These are phyloP conservation scores for Cydia strobilella DNA, from an alignment of 1,140 invertebrate species.

Conservation along the genomic window DNA sequence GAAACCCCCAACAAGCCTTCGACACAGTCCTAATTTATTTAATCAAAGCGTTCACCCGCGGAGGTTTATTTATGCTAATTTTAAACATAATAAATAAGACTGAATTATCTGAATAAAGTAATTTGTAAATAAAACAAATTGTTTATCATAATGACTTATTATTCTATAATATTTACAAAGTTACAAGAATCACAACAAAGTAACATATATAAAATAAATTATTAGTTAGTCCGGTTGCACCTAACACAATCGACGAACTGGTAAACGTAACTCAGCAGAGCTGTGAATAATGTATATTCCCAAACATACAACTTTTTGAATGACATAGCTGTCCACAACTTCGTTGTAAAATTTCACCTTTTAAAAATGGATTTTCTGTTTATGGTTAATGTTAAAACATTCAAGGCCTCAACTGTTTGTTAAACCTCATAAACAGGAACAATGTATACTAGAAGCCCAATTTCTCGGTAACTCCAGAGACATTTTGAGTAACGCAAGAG, in stretches of 20 bases:
- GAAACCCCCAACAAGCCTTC: background rate
- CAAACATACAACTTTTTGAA: no score
- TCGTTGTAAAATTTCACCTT: no score
- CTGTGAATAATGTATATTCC: no score
- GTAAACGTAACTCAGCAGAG: no score
- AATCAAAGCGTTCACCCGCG: background rate
- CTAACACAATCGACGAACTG: background rate
- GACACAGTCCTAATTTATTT: background rate
- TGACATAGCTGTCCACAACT: no score
- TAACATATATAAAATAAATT: slow-evolving; percentile 63
- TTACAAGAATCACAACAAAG: slow-evolving; percentile 63
- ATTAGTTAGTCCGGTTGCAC: slow-evolving; percentile 35
- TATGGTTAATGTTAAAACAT: no score
- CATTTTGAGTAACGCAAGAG: no score
- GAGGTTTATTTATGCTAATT: background rate
- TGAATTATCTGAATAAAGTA: slow-evolving; percentile 16
- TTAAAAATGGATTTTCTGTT: no score
- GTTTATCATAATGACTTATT: slow-evolving; percentile 59
- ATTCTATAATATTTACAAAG: slow-evolving; percentile 66
- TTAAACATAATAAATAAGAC: slow-evolving; percentile 7
- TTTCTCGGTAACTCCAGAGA: no score
- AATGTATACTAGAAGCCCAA: no score
- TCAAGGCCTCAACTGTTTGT: no score
- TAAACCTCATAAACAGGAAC: no score
- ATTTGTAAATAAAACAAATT: slow-evolving; percentile 33